Evolutionary conservation across 2,888 invertebrate genomes (phyloP).

Genomic region (Mythimna impura): DNA sequence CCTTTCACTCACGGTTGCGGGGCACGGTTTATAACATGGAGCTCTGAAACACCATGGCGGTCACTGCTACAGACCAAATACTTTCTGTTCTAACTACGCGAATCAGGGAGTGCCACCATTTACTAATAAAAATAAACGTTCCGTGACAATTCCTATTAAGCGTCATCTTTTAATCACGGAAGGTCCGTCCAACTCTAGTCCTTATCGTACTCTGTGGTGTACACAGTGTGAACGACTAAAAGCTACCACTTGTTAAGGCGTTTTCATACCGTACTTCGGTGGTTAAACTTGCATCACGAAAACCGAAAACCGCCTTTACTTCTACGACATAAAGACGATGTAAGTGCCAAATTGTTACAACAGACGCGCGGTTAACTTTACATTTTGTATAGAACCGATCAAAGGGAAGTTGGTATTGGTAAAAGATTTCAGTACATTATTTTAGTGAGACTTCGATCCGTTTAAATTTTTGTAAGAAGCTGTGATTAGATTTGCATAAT

Average conservation of each 20-base stretch:
- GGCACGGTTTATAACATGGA: no score
- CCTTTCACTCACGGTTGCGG: no score
- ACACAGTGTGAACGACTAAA: constrained; percentile 36
- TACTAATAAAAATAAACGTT: not conserved
- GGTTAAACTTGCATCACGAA: not conserved
- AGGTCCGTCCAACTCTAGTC: no score
- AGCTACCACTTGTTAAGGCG: constrained; percentile 46
- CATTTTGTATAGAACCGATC: constrained; percentile 1
- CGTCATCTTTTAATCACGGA: no score
- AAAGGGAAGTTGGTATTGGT: constrained; percentile 1
- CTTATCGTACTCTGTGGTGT: not conserved
- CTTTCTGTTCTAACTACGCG: not conserved
- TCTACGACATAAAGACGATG: not conserved
- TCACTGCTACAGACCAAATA: not conserved
- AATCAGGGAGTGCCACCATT: not conserved
- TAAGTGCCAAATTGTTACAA: not conserved
- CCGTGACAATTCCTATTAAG: not conserved
- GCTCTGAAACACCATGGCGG: not conserved
- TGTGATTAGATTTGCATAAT: constrained; percentile 27
- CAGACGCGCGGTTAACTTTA: not conserved
- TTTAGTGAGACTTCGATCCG: constrained; percentile 6
- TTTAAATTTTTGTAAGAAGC: constrained; percentile 2
- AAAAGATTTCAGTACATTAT: constrained; percentile 26
- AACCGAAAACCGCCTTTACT: not conserved
- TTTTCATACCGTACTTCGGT: constrained; percentile 16